Conservation (phyloP, 2,888 invertebrate species). For the Tridacna crocea region DNA sequence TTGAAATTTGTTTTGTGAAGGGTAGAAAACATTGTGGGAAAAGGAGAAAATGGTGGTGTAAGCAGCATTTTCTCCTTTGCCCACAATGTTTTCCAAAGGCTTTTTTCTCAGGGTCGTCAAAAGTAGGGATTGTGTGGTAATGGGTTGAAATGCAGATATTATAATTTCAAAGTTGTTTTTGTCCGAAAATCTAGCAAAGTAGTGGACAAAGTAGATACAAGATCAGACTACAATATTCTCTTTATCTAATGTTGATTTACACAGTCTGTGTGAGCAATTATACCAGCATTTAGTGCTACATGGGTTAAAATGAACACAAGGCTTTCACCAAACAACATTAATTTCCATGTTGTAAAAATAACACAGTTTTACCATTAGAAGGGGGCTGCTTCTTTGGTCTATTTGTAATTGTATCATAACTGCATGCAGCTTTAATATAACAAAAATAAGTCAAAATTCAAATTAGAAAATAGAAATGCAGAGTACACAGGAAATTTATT, state of each 20-base stretch:
- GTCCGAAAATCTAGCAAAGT: too few species aligned
- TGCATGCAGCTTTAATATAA: constrained; percentile 21
- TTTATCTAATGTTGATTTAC: background rate
- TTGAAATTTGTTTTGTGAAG: background rate
- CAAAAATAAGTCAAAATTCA: background rate
- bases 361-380: constrained; percentile 3
- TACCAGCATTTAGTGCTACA: too few species aligned
- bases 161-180: too few species aligned
- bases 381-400: background rate
- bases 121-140: too few species aligned
- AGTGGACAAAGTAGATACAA: background rate
- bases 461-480: background rate
- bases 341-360: background rate
- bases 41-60: too few species aligned
- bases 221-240: background rate
- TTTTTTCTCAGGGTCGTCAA: too few species aligned
- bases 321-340: constrained; percentile 8
- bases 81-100: too few species aligned
- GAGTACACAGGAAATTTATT: background rate
- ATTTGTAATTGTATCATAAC: constrained; percentile 15
- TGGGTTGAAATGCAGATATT: too few species aligned
- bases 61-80: too few species aligned
- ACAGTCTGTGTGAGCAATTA: too few species aligned
- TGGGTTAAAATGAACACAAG: background rate
- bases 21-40: too few species aligned